Evolutionary conservation across 2,113 vertebrate genomes (phyloP), one percentile per base, ranked within the genome.

Genomic region (Philantomba maxwellii): DNA sequence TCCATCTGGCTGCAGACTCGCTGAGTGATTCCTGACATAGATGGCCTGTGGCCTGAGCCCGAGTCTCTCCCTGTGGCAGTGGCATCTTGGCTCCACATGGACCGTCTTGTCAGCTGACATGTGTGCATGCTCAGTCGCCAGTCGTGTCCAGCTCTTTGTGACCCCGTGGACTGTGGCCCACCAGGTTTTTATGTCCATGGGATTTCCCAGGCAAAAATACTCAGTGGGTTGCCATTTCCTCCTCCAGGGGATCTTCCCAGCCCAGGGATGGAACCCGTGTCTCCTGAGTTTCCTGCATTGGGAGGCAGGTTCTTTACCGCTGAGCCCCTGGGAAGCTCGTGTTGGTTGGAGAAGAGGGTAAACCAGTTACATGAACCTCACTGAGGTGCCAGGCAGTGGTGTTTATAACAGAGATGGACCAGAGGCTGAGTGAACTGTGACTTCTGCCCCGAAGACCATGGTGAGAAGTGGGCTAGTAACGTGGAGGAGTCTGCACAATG

Each of bases 401-500:
- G 7, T 30, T 75, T n/a, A 0, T 7, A 15, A 3, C 0, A 25
- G 28, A 28, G n/a, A 57, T 26, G 53, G 51, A 16, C 81, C 14
- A 5, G 81, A 33, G 39, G 66, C 70, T 26, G 16, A 23, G 36
- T 8, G 6, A 7, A 33, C 36, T 9, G 23, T 19, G 10, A 11
- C 2, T 25, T 13, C 5, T 21, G 13, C 53, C 53, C 39, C 15
- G 1, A 55, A 13, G 14, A 33, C 13, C 16, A 0, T 6, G 30
- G 36, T 62, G 15, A 53, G 11, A 62, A 82, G 28, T 10, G 23
- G 21, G 9, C 16, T 15, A 23, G 28, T 47, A 70, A 55, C 0
- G 1, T 30, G 28, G 57, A 36, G 19, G 23, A 5, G 36, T 45
- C 12, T 3, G 2, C 0, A 21, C 15, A 3, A 0, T 4, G 62